Evolutionary conservation across 2,888 invertebrate species (phyloP).

Genomic region (Rhagonycha lutea): DNA sequence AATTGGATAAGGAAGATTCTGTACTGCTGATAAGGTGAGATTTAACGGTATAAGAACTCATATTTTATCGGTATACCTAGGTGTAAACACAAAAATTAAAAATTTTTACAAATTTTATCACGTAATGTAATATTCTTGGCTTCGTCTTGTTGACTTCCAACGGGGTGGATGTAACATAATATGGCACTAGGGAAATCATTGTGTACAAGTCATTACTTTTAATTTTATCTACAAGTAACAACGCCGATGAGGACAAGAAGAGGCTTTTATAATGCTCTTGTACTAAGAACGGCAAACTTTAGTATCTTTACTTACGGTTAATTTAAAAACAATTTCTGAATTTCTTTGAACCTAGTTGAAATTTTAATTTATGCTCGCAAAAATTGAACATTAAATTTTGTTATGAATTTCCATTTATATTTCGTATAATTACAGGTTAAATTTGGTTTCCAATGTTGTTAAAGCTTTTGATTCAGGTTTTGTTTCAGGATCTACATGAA

Average conservation of each 20-base stretch:
- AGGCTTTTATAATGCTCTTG: not conserved
- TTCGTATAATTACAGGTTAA: not conserved
- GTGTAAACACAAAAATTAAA: constrained; percentile 8
- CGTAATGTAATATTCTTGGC: constrained; percentile 22
- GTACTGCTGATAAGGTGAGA: constrained; percentile 10
- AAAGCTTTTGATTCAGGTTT: not conserved
- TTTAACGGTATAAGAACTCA: not conserved
- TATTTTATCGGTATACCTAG: constrained; percentile 6
- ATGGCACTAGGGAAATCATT: constrained; percentile 36
- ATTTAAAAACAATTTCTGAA: not conserved
- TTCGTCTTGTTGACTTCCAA: constrained; percentile 29
- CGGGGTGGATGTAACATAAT: constrained; percentile 31
- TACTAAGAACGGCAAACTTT: not conserved
- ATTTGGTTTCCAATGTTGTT: not conserved
- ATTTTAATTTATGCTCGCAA: not conserved
- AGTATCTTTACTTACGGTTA: not conserved
- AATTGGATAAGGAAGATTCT: not conserved
- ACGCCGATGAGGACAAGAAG: constrained; percentile 23
- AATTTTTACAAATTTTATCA: constrained; percentile 12
- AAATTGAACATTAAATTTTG: not conserved
- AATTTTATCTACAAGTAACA: constrained; percentile 35
- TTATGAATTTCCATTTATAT: not conserved
- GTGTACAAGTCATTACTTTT: constrained; percentile 38
- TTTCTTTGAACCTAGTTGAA: not conserved
- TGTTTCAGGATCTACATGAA: not conserved